A percentile compares a stretch with the other conserved stretches of the same genome.
Evolutionary conservation across 1,140 invertebrate species (phyloP).

Genomic region (Varroa destructor): DNA sequence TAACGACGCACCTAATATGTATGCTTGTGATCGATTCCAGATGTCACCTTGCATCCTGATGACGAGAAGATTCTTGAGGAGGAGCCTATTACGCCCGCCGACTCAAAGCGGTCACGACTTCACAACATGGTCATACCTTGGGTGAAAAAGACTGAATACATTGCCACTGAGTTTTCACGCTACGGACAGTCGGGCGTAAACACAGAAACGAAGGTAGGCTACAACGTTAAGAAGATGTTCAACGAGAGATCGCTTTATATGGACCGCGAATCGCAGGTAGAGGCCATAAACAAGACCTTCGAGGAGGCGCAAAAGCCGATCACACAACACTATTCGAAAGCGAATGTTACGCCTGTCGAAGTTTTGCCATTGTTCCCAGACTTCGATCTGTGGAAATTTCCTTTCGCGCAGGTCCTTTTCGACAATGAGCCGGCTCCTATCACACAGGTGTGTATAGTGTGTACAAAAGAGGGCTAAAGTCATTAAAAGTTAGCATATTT

Average conservation of each 20-base stretch:
- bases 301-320: conserved; percentile 69
- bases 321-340: conserved; percentile 86
- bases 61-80: conserved; percentile 38
- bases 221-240: conserved; percentile 87
- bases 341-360: conserved; percentile 80
- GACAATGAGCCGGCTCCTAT: conserved; percentile 84
- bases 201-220: conserved; percentile 88
- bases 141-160: conserved; percentile 94
- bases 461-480: too few species aligned
- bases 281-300: conserved; percentile 95
- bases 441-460: conserved; percentile 37
- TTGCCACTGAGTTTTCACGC: conserved; percentile 92
- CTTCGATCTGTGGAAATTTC: conserved; percentile 92
- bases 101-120: conserved; percentile 49
- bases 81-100: conserved; percentile 33
- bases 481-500: too few species aligned
- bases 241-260: conserved; percentile 89
- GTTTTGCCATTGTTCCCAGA: conserved; percentile 80
- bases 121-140: conserved; percentile 88
- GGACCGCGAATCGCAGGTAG: conserved; percentile 92
- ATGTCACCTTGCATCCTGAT: conserved; percentile 33
- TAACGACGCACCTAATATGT: background rate
- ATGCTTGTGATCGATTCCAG: background rate
- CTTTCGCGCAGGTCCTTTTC: conserved; percentile 95
- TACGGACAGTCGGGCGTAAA: conserved; percentile 78